A percentile compares a stretch with the other conserved stretches of the same genome.
phyloP scores from a whole-genome alignment of 2,113 vertebrate species.

The Polypterus senegalus region DNA sequence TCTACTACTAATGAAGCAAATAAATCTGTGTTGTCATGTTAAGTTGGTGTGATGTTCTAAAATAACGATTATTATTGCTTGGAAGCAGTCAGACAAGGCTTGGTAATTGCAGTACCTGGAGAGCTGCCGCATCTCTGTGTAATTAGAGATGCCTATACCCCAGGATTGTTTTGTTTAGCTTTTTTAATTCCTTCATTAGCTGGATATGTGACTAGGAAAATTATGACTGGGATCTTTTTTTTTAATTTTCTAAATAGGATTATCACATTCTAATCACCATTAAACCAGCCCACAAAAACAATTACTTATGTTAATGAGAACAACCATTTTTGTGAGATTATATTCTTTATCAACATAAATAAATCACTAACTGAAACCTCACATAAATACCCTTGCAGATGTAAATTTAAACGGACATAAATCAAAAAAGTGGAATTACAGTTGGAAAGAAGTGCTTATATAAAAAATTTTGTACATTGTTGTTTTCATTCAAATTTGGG shows the following conservation, averaged over 20 bases:
- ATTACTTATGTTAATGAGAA: not conserved
- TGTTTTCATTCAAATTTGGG: too few relatives aligned
- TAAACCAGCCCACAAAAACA: not conserved
- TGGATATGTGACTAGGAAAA: not conserved
- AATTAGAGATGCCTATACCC: slow-evolving; percentile 3
- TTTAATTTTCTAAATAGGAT: not conserved
- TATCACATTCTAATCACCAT: not conserved
- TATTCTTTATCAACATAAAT: too few relatives aligned
- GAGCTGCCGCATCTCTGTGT: slow-evolving; percentile 8
- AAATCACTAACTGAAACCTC: too few relatives aligned
- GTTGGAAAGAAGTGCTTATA: too few relatives aligned
- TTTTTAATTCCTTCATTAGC: slow-evolving; percentile 1
- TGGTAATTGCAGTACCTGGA: slow-evolving; percentile 14
- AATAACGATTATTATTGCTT: slow-evolving; percentile 12
- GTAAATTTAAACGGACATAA: too few relatives aligned
- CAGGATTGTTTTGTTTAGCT: not conserved
- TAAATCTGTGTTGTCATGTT: slow-evolving; percentile 12
- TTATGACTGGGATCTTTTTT: not conserved
- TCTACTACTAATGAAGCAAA: slow-evolving; percentile 12
- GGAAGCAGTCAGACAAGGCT: slow-evolving; percentile 10
- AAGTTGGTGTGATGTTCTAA: slow-evolving; percentile 10
- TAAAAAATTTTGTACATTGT: too few relatives aligned
- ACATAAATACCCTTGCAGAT: too few relatives aligned
- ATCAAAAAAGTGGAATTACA: too few relatives aligned
- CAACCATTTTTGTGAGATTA: not conserved